These are phyloP conservation scores for Carcina quercana DNA, from an alignment of 2,888 invertebrate genomes.

Conservation along the genomic window DNA sequence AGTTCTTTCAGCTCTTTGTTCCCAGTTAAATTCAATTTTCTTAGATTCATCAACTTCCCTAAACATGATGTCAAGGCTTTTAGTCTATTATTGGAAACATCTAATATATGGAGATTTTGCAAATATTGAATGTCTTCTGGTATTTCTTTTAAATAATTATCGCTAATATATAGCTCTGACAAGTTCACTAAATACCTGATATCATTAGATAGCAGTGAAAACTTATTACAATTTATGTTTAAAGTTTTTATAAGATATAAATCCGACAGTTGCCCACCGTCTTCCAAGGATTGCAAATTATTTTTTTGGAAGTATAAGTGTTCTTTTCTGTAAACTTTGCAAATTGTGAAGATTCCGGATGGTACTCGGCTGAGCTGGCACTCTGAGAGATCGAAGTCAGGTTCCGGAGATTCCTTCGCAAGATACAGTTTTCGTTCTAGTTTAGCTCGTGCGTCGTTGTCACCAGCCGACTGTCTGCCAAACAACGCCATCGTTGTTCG, in stretches of 20 bases:
- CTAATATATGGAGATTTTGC: conserved; percentile 77
- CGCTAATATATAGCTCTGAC: conserved; percentile 82
- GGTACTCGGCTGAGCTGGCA: conserved; percentile 85
- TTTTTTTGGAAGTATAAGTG: conserved; percentile 79
- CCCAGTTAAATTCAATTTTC: conserved; percentile 74
- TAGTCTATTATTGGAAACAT: conserved; percentile 82
- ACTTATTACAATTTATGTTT: conserved; percentile 79
- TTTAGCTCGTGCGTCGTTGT: conserved; percentile 39
- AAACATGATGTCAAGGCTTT: conserved; percentile 76
- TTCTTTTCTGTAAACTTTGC: conserved; percentile 88
- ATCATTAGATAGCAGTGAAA: conserved; percentile 77
- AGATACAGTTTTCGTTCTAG: conserved; percentile 63
- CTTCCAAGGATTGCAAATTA: conserved; percentile 78
- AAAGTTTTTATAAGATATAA: conserved; percentile 78
- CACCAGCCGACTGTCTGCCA: conserved; percentile 40
- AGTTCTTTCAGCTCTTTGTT: conserved; percentile 76
- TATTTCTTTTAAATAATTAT: conserved; percentile 80
- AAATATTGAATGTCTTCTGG: conserved; percentile 80
- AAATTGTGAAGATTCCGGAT: conserved; percentile 84
- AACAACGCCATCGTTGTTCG: conserved; percentile 60
- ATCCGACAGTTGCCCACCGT: conserved; percentile 83
- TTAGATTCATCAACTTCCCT: conserved; percentile 76
- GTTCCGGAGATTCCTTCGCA: conserved; percentile 84
- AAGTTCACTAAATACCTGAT: conserved; percentile 79
- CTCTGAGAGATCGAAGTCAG: conserved; percentile 85